Percentiles rank a stretch among this genome's conserved stretches.
These are phyloP conservation scores for Drosophila hamatofila DNA, from an alignment of 2,888 invertebrate species.

Conservation along the genomic window DNA sequence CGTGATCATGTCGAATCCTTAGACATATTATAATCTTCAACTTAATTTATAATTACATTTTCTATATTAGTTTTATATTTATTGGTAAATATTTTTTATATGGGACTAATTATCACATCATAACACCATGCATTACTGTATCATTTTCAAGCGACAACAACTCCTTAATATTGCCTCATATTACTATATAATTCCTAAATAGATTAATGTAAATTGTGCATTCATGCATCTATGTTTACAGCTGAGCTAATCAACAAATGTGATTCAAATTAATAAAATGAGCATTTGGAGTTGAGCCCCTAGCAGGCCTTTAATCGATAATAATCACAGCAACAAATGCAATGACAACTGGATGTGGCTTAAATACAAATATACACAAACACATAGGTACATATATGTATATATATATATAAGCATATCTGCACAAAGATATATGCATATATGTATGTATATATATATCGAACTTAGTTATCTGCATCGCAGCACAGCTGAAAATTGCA, in stretches of 20 bases:
- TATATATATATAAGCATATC: not conserved
- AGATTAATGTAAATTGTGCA: not conserved
- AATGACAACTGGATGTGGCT: constrained; percentile 31
- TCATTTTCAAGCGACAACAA: no score
- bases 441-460: constrained; percentile 4
- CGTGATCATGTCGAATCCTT: no score
- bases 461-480: constrained; percentile 11
- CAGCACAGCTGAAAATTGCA: constrained; percentile 62
- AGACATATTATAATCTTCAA: no score
- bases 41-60: no score
- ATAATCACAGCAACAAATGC: constrained; percentile 41
- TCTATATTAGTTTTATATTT: no score
- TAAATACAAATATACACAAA: constrained; percentile 1
- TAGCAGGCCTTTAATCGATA: constrained; percentile 47
- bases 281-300: constrained; percentile 1
- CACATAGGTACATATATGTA: not conserved
- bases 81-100: no score
- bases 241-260: constrained; percentile 48
- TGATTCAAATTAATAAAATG: constrained; percentile 49
- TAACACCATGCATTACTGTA: not conserved
- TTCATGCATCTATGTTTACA: no score
- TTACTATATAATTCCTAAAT: not conserved
- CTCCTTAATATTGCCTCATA: not conserved
- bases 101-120: not conserved
- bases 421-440: not conserved